Base-by-base conservation (phyloP, 2,113 vertebrate genomes). In the Ramphastos sulfuratus region DNA sequence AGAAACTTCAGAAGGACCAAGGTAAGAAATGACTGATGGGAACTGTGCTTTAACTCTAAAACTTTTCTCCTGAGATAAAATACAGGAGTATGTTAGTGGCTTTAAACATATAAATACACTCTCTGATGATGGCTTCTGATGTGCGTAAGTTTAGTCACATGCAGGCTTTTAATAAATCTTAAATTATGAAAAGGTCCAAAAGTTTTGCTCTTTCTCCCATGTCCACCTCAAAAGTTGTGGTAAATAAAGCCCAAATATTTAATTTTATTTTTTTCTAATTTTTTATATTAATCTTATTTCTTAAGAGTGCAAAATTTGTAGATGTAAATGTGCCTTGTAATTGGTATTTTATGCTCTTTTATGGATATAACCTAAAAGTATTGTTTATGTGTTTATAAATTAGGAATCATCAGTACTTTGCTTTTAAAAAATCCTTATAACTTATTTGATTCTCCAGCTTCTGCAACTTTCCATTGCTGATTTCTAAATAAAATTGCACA, bases 1-100 rank as follows among this genome's bases (percentile, higher is more conserved):
- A 7, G 97, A 98, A 82, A 84, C 82, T 17, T 96, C 96, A 21
- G 88, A 96, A 66, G 95, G 84, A 21, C 84, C 96, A 27, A 96
- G 98, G 98, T 98, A 96, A 95, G 97, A 87, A 94, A 44, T 60
- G 27, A 28, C 52, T 48, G 33, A 76, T 86, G 7, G 61, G 72
- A 84, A 76, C 23, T 52, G 12, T 52, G 23, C 71, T 23, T 87
- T 82, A 82, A 27, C 30, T 65, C 3, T 81, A 46, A 66, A 31
- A 73, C 33, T 59, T 64, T 80, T 44, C 23, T 89, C 48, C 71
- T 77, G 30, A 35, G 33, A 87, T 24, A 7, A 90, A 56, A n/a
- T 46, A 24, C 7, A 5, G 35, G 2, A 28, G 25, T 73, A 21
- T 15, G 1, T 8, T 50, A n/a, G 25, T 52, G 39, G 6, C 23